Base-by-base conservation (phyloP, 2,797 vertebrate genomes). In the Enteromius thamalakanensis region DNA sequence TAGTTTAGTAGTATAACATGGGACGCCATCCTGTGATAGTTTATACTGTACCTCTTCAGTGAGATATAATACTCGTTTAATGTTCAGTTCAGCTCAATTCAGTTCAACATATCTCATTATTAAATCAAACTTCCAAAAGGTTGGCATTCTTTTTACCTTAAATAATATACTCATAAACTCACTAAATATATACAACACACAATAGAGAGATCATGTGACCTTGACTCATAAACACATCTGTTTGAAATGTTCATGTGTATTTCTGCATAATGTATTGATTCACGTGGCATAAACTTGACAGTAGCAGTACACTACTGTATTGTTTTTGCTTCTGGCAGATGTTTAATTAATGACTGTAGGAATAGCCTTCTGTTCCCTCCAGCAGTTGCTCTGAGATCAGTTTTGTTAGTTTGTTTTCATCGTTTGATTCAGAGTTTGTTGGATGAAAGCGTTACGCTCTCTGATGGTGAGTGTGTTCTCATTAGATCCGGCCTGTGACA, bases 401-500 rank as follows among this genome's bases (percentile, higher is more conserved):
- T 29, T 64, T 32, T 64, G 40, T 65, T 65, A 2, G 42, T 62
- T 60, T 1, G 15, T 42, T 60, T 60, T 40, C 34, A 60, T 60
- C 26, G 74, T 60, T 62, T 76, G 1, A 62, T 76, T 76, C 3
- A 42, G 53, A 60, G 58, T 55, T 32, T 17, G 26, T 60, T 14
- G 34, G 34, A 34, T 34, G 34, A 34, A 34, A 34, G 60, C 26
- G 12, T 34, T 34, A 15, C 40, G 12, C 0, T 45, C 58, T 45
- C 75, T 55, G 72, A 58, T 77, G 55, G 75, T 40, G 34, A 45
- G 21, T 9, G 37, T 76, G 37, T 6, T 42, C 60, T 79, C 60
- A n/a, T 67, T 32, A 34, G 26, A 51, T 70, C 71, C 26, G 64
- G 68, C 37, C 82, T 5, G 67, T 42, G 78, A 69, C 86, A 75